Evolutionary conservation across 2,113 vertebrate genomes (phyloP), one percentile per base, ranked within the genome.

Genomic region (Spilogale gracilis): DNA sequence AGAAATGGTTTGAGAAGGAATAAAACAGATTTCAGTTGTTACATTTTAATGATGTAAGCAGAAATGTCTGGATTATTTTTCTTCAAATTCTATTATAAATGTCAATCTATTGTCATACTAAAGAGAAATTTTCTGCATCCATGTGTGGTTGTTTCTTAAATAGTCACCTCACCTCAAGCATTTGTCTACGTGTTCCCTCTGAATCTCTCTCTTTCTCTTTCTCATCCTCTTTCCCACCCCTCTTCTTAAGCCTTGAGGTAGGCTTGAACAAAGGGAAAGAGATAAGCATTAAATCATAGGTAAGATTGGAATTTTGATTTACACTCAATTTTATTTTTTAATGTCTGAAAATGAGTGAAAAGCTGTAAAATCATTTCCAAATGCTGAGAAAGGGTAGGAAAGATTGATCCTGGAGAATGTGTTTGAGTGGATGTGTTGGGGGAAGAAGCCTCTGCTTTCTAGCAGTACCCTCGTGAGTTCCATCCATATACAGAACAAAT

Each of bases 311-410:
- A 76, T 56, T 83, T 86, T 32, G 12, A 78, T 88, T 91, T 78
- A 90, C 1, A 43, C 30, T 91, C 38, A 1, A 23, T 54, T 63
- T 58, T 69, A 71, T 17, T 21, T 78, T 80, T 90, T 67, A 96
- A 32, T 82, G 60, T 81, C 32, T 92, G 30, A 93, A 92, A 88
- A 56, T 88, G 12, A 88, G n/a, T 71, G 10, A 83, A 88, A 96
- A 52, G 0, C 69, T 65, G 56, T 74, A 27, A 17, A 84, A 65
- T 80, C 2, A 73, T 58, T 30, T 27, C 54, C 71, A 61, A 93
- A 81, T 73, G 9, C 85, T 92, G 85, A 87, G 30, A 82, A 61
- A 11, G 5, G 27, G 4, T n/a, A 54, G 20, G 45, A 93, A 85
- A 93, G 27, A 43, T 32, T 61, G 13, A 45, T 69, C 21, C 17